These are phyloP conservation scores for Maconellicoccus hirsutus DNA, from an alignment of 1,140 invertebrate species.

Conservation along the genomic window DNA sequence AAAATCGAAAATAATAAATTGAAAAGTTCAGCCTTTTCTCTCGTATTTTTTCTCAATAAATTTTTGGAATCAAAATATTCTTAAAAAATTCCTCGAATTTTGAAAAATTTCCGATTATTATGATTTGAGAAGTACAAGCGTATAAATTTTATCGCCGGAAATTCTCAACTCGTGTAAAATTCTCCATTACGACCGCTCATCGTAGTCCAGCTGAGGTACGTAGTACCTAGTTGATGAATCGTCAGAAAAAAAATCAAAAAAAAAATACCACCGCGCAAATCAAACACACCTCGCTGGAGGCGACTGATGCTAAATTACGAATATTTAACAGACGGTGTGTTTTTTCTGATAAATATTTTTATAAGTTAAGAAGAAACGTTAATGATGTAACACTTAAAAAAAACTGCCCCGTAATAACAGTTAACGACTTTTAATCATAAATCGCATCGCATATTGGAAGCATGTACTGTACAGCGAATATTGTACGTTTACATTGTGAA, in stretches of 20 bases:
- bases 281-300: neutral
- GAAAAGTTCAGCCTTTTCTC: too few relatives aligned
- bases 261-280: neutral
- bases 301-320: neutral
- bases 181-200: too few relatives aligned
- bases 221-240: too few relatives aligned
- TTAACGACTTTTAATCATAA: constrained; percentile 6
- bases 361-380: neutral
- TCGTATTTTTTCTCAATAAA: too few relatives aligned
- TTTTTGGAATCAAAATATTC: too few relatives aligned
- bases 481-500: neutral
- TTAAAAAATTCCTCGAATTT: too few relatives aligned
- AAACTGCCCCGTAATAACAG: constrained; percentile 2
- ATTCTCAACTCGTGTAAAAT: too few relatives aligned
- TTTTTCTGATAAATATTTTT: neutral
- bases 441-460: neutral
- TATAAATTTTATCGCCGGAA: too few relatives aligned
- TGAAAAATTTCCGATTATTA: too few relatives aligned
- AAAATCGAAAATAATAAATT: too few relatives aligned
- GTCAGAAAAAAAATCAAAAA: neutral
- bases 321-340: neutral
- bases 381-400: neutral
- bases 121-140: too few relatives aligned
- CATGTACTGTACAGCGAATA: neutral
- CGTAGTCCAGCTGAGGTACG: too few relatives aligned